These are phyloP conservation scores for Coracias cyanogaster DNA, from an alignment of 2,797 vertebrate species.

Conservation along the genomic window DNA sequence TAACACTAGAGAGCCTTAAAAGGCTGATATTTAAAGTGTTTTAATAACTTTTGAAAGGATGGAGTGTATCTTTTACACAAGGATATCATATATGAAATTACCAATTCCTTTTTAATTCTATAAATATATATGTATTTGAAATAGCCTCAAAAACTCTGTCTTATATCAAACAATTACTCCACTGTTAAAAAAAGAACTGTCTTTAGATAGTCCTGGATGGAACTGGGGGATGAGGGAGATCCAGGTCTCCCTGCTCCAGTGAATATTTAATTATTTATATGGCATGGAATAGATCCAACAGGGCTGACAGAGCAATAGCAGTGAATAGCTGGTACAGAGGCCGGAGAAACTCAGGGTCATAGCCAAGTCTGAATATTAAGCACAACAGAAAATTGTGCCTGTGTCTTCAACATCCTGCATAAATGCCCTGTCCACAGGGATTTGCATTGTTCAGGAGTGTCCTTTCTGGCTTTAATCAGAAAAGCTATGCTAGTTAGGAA, in stretches of 20 bases:
- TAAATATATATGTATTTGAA: slow-evolving; percentile 47
- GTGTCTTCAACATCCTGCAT: not conserved
- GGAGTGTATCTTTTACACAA: slow-evolving; percentile 35
- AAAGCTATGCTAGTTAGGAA: not conserved
- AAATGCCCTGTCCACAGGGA: slow-evolving; percentile 24
- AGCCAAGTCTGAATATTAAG: slow-evolving; percentile 25
- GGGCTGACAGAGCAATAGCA: not conserved
- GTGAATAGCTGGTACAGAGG: not conserved
- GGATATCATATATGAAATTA: slow-evolving; percentile 4
- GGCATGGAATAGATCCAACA: not conserved
- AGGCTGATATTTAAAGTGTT: slow-evolving; percentile 43
- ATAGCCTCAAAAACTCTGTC: not conserved
- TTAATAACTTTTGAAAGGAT: slow-evolving; percentile 43
- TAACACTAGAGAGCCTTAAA: slow-evolving; percentile 50
- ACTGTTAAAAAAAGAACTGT: not conserved
- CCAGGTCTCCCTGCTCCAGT: not conserved
- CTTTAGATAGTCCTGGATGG: not conserved
- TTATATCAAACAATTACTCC: slow-evolving; percentile 12
- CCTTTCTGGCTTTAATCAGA: slow-evolving; percentile 50
- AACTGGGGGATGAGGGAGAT: not conserved
- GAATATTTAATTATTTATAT: slow-evolving; percentile 58
- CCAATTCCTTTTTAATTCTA: not conserved
- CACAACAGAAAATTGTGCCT: not conserved
- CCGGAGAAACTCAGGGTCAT: slow-evolving; percentile 11
- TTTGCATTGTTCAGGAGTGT: slow-evolving; percentile 31